Conservation (phyloP, 2,888 invertebrate genomes). For the Tetropium fuscum region DNA sequence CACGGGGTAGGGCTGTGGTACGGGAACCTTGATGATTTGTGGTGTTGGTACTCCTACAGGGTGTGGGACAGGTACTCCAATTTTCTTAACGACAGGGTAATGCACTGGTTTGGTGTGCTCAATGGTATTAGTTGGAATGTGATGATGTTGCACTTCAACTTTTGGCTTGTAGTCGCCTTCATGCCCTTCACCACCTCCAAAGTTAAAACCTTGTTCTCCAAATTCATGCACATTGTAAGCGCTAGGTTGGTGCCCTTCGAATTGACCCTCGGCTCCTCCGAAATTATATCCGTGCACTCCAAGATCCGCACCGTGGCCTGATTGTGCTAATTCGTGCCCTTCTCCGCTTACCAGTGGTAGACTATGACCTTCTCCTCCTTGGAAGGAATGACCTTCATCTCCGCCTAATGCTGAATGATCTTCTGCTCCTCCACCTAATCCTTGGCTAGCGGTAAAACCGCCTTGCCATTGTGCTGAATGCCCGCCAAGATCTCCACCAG, state of each 20-base stretch:
- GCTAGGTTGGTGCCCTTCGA: conserved; percentile 6
- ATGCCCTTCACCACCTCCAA: conserved; percentile 55
- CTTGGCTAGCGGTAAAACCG: conserved; percentile 29
- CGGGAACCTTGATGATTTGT: conserved; percentile 77
- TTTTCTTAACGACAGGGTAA: conserved; percentile 77
- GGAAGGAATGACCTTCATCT: neutral
- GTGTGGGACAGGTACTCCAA: conserved; percentile 79
- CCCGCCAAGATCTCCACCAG: conserved; percentile 6
- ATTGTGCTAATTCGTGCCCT: conserved; percentile 11
- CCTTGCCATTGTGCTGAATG: conserved; percentile 30
- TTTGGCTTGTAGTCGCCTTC: conserved; percentile 67
- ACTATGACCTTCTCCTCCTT: neutral
- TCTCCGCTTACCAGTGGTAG: neutral
- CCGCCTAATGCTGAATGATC: conserved; percentile 9
- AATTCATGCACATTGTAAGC: conserved; percentile 26
- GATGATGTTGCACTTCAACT: conserved; percentile 69
- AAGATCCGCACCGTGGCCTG: conserved; percentile 37
- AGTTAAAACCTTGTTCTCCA: conserved; percentile 36
- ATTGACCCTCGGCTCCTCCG: conserved; percentile 44
- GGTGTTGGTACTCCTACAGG: conserved; percentile 80
- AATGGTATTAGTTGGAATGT: conserved; percentile 70
- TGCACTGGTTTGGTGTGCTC: conserved; percentile 78
- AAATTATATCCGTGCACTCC: conserved; percentile 40
- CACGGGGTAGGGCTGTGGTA: conserved; percentile 81
- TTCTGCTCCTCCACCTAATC: conserved; percentile 30